These are phyloP conservation scores for Pteruthius melanotis DNA, from an alignment of 2,113 vertebrate species.

Conservation along the genomic window DNA sequence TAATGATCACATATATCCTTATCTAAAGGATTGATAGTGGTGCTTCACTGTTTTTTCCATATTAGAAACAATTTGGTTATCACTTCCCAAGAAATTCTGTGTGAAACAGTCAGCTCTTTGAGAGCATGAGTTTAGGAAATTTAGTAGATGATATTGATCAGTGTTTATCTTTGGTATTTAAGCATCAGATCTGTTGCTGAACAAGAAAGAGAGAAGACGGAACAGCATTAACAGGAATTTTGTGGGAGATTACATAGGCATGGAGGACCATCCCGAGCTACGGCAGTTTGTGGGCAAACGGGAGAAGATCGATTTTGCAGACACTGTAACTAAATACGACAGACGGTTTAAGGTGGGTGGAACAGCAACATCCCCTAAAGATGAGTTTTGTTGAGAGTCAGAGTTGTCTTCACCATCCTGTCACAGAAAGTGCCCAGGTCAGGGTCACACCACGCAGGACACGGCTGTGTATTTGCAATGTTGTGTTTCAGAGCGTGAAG, in stretches of 20 bases:
- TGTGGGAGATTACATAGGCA: conserved; percentile 94
- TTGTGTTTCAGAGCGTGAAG: conserved; percentile 83
- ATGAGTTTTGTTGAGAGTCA: not conserved
- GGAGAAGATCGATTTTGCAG: conserved; percentile 96
- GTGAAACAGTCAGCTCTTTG: not conserved
- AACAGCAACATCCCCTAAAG: not conserved
- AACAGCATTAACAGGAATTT: conserved; percentile 98
- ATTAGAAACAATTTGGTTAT: not conserved
- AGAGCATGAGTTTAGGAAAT: not conserved
- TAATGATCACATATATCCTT: not conserved
- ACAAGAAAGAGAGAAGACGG: conserved; percentile 90
- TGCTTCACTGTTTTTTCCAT: not conserved
- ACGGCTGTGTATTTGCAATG: not conserved
- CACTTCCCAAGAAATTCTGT: not conserved
- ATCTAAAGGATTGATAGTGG: not conserved
- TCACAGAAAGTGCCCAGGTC: not conserved
- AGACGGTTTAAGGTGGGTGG: conserved; percentile 89
- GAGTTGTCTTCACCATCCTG: not conserved
- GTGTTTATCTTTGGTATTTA: not conserved
- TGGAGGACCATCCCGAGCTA: conserved; percentile 93
- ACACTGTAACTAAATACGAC: conserved; percentile 93
- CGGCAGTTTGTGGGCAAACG: conserved; percentile 92
- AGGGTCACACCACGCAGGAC: not conserved
- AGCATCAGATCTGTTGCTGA: conserved; percentile 94
- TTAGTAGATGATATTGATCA: not conserved